Conservation (phyloP, 2,888 invertebrate genomes). For the Spicauda simplicius region DNA sequence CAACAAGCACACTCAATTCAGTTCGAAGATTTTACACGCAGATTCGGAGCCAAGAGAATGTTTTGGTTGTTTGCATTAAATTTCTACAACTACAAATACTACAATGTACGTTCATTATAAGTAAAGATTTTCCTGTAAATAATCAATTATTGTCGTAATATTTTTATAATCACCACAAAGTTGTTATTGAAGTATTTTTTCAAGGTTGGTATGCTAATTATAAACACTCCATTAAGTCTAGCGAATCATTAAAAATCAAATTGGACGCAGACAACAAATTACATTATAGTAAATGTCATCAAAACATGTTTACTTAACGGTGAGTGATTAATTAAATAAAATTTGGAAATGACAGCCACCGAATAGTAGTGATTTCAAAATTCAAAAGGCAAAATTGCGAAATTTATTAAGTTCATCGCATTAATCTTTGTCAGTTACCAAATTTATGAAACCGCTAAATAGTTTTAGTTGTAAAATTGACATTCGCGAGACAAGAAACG, state of each 20-base stretch:
- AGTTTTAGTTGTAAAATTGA: constrained; percentile 1
- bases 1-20: constrained; percentile 19
- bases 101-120: neutral
- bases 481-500: constrained; percentile 11
- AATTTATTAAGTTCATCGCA: constrained; percentile 25
- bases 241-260: neutral
- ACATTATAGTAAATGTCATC: constrained; percentile 17
- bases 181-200: neutral
- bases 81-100: neutral
- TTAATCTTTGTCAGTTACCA: constrained; percentile 20
- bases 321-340: constrained; percentile 19
- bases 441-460: constrained; percentile 4
- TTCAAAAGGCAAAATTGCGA: constrained; percentile 22
- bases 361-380: neutral
- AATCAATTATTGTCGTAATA: too few relatives aligned
- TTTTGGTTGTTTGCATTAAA: constrained; percentile 10
- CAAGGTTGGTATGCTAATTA: neutral
- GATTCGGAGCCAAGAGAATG: constrained; percentile 35
- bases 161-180: neutral
- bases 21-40: constrained; percentile 30
- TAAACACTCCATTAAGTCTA: neutral
- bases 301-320: constrained; percentile 8
- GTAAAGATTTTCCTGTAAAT: neutral
- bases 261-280: constrained; percentile 1
- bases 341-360: constrained; percentile 18